These are phyloP conservation scores for Melieria omissa DNA, from an alignment of 2,888 invertebrate genomes.

Conservation along the genomic window DNA sequence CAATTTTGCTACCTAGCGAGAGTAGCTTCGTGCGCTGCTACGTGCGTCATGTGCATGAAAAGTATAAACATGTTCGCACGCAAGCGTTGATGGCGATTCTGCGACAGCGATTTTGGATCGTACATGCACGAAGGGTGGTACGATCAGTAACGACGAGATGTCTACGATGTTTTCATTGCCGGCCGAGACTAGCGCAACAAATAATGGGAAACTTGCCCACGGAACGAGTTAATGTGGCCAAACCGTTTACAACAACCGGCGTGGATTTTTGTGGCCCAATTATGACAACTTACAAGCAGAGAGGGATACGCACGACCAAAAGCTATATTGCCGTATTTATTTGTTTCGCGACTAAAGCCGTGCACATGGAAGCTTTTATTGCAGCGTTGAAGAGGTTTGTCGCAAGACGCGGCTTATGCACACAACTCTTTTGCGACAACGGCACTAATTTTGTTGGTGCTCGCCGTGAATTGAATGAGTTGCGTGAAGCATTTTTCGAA, in stretches of 20 bases:
- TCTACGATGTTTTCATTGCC: slow-evolving; percentile 38
- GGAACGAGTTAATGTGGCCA: slow-evolving; percentile 20
- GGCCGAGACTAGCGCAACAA: slow-evolving; percentile 32
- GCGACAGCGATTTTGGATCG: slow-evolving; percentile 38
- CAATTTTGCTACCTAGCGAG: slow-evolving; percentile 20
- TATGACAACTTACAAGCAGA: slow-evolving; percentile 7
- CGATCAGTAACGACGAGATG: no score
- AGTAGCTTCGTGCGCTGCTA: slow-evolving; percentile 10
- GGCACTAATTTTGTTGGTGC: slow-evolving; percentile 19
- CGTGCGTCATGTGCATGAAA: slow-evolving; percentile 17
- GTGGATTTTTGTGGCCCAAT: slow-evolving; percentile 19
- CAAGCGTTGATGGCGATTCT: slow-evolving; percentile 36
- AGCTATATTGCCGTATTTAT: slow-evolving; percentile 41
- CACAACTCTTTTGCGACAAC: slow-evolving; percentile 8
- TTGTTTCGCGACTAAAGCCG: slow-evolving; percentile 42
- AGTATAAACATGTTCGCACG: slow-evolving; percentile 25
- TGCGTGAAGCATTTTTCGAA: no score
- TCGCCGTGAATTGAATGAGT: no score
- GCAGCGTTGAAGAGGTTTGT: slow-evolving; percentile 13
- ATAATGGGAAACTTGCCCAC: slow-evolving; percentile 45
- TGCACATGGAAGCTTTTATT: slow-evolving; percentile 17
- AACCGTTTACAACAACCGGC: slow-evolving; percentile 30
- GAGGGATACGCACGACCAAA: slow-evolving; percentile 35
- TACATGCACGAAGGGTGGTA: no score
- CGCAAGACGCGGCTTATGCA: slow-evolving; percentile 4